A percentile compares a stretch with the other conserved stretches of the same genome.
phyloP scores from a whole-genome alignment of 2,113 vertebrate genomes.

The Plectropomus leopardus region DNA sequence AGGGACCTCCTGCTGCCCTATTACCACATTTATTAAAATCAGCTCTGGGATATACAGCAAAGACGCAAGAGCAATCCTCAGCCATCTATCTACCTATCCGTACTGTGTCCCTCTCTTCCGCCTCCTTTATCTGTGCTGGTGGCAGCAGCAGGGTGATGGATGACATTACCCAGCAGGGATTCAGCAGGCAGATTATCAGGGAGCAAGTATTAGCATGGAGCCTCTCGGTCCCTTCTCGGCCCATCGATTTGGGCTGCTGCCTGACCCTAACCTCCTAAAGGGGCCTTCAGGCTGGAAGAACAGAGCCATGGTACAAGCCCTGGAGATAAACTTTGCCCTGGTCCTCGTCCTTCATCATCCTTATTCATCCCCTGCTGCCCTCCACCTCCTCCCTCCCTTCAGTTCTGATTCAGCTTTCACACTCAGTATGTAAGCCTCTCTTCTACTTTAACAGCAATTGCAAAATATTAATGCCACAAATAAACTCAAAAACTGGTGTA shows the following conservation, averaged over 20 bases:
- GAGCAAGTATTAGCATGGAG: conserved; percentile 75
- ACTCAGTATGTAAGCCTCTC: neutral
- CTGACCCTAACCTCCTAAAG: conserved; percentile 72
- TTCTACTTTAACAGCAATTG: neutral
- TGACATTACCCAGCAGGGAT: conserved; percentile 74
- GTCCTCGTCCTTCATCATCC: conserved; percentile 70
- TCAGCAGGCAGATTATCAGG: conserved; percentile 61
- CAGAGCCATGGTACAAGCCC: conserved; percentile 59
- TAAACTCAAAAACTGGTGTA: neutral
- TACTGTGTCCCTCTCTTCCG: conserved; percentile 34
- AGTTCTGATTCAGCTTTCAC: conserved; percentile 4
- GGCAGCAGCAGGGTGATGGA: conserved; percentile 73
- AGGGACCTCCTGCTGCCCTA: conserved; percentile 52
- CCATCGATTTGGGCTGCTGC: conserved; percentile 74
- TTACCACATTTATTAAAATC: conserved; percentile 77
- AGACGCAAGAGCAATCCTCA: conserved; percentile 43
- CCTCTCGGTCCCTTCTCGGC: conserved; percentile 55
- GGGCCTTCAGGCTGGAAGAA: conserved; percentile 54
- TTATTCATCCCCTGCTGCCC: conserved; percentile 59
- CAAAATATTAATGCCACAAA: conserved; percentile 22
- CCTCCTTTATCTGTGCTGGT: conserved; percentile 50
- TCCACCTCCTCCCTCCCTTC: conserved; percentile 24
- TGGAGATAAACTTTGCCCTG: conserved; percentile 63
- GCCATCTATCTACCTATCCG: conserved; percentile 57
- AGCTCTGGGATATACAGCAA: conserved; percentile 59